These are phyloP conservation scores for Bungarus multicinctus DNA, from an alignment of 2,113 vertebrate species.

Conservation along the genomic window DNA sequence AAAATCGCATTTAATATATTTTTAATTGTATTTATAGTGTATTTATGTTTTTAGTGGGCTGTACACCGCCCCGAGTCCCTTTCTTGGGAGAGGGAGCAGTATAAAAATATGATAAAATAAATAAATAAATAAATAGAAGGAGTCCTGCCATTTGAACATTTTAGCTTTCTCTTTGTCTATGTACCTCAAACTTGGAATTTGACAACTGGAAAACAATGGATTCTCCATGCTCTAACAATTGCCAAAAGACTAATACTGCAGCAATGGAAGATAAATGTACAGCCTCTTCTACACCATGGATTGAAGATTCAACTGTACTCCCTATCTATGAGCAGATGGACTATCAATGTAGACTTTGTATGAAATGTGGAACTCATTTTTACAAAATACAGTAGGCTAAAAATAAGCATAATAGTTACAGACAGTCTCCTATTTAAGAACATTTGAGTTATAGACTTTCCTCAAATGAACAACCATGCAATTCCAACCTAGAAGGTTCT, in stretches of 20 bases:
- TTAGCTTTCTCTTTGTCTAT: neutral
- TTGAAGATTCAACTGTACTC: neutral
- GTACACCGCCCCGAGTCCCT: too few relatives aligned
- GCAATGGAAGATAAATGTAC: neutral
- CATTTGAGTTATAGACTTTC: neutral
- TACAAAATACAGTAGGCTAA: neutral
- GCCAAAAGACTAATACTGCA: neutral
- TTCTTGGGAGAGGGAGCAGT: too few relatives aligned
- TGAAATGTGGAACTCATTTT: neutral
- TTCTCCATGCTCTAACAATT: neutral
- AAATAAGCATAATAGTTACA: neutral
- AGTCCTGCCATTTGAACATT: neutral
- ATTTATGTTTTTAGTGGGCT: too few relatives aligned
- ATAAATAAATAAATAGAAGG: too few relatives aligned
- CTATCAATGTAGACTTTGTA: neutral
- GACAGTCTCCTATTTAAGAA: neutral
- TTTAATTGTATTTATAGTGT: too few relatives aligned
- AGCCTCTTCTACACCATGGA: neutral
- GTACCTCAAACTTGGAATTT: neutral
- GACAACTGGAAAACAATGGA: neutral
- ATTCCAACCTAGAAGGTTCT: neutral
- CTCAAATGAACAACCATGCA: neutral
- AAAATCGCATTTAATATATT: too few relatives aligned
- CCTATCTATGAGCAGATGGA: neutral
- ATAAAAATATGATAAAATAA: too few relatives aligned